These are phyloP conservation scores for Drosophila busckii DNA, from an alignment of 1,140 invertebrate genomes.

Conservation along the genomic window DNA sequence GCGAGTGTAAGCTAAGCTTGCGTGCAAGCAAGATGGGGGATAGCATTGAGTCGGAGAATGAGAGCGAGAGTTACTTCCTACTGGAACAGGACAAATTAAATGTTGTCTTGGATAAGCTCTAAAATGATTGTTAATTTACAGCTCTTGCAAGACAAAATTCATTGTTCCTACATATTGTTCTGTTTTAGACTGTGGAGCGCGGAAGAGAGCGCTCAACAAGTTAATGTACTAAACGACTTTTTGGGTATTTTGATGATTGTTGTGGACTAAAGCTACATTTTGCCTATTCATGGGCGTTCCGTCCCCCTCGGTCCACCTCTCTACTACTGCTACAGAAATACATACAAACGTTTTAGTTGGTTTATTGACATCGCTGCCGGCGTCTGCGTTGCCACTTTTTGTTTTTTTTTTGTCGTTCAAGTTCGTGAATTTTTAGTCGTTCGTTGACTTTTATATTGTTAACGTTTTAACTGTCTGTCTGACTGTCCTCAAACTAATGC, in stretches of 20 bases:
- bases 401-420: no score
- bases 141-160: slow-evolving; percentile 3
- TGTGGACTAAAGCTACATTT: slow-evolving; percentile 5
- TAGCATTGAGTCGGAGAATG: slow-evolving; percentile 1
- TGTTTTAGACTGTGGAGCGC: slow-evolving; percentile 7
- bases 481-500: slow-evolving; percentile 58
- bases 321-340: slow-evolving; percentile 13
- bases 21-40: neutral
- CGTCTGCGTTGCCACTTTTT: slow-evolving; percentile 38
- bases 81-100: neutral
- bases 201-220: slow-evolving; percentile 33
- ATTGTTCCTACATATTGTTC: slow-evolving; percentile 6
- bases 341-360: slow-evolving; percentile 49
- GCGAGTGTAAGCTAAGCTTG: slow-evolving; percentile 27
- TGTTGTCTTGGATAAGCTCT: no score
- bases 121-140: neutral
- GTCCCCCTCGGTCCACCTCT: slow-evolving; percentile 16
- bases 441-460: slow-evolving; percentile 68
- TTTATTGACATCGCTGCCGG: slow-evolving; percentile 64
- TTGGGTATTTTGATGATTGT: slow-evolving; percentile 16
- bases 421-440: slow-evolving; percentile 76
- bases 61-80: slow-evolving; percentile 29
- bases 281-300: slow-evolving; percentile 51
- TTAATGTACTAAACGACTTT: slow-evolving; percentile 24
- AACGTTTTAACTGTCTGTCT: slow-evolving; percentile 27